phyloP scores from a whole-genome alignment of 2,113 vertebrate species.

The Microcebus ravelobensis region DNA sequence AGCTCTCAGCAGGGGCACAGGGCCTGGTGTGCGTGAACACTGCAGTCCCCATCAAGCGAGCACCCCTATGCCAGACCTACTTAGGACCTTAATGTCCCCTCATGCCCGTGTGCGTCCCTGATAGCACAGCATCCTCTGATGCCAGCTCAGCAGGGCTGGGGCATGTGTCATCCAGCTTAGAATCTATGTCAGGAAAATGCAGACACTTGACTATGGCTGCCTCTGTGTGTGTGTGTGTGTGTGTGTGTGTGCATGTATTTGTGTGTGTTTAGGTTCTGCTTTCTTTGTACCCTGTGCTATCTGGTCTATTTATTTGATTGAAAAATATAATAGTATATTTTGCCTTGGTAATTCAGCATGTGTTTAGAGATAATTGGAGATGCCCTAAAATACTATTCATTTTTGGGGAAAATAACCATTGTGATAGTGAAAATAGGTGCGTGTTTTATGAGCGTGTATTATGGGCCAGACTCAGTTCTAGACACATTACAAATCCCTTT shows the following conservation, averaged over 20 bases:
- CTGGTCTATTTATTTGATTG: not conserved
- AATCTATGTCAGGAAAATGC: not conserved
- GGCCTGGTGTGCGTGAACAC: rapidly evolving
- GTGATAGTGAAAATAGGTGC: not conserved
- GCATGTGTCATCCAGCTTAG: rapidly evolving
- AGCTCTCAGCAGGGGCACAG: not conserved
- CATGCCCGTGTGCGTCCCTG: rapidly evolving
- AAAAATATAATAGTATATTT: not conserved
- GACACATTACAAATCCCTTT: not conserved
- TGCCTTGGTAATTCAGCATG: not conserved
- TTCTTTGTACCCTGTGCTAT: not conserved
- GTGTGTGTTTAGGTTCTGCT: not conserved
- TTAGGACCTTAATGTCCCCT: rapidly evolving
- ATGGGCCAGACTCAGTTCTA: not conserved
- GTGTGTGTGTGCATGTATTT: not conserved
- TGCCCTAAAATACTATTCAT: not conserved
- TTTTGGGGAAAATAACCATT: not conserved
- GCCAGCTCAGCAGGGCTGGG: not conserved
- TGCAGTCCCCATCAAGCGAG: rapidly evolving
- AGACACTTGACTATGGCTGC: not conserved
- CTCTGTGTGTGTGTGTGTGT: not conserved
- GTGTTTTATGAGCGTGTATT: not conserved
- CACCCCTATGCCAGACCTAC: rapidly evolving
- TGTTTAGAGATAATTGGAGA: not conserved
- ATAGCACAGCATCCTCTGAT: too few relatives aligned